These are phyloP conservation scores for Hemiprocne comata DNA, from an alignment of 2,113 vertebrate species.

Conservation along the genomic window DNA sequence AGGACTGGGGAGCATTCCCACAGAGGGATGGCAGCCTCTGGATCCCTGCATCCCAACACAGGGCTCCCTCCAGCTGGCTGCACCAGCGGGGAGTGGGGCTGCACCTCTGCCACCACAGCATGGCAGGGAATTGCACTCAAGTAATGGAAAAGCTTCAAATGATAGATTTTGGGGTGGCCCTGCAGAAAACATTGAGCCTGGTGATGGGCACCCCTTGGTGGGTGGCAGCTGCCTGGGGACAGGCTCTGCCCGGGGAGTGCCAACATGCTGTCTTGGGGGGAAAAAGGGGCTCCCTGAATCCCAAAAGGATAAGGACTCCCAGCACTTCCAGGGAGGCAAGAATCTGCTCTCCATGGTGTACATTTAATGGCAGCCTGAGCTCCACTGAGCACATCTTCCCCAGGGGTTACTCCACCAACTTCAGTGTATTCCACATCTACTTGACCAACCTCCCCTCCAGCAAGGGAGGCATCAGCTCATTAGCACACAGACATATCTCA, in stretches of 20 bases:
- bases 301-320: not conserved
- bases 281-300: not conserved
- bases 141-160: not conserved
- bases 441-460: conserved; percentile 25
- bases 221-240: not conserved
- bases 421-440: not conserved
- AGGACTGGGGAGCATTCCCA: not conserved
- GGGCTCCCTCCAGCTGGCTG: too few species aligned
- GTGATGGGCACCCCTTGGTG: accelerated
- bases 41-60: too few species aligned
- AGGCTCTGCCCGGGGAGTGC: not conserved
- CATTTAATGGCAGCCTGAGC: not conserved
- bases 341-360: not conserved
- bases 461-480: conserved; percentile 14
- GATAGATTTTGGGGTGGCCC: accelerated
- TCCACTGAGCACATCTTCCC: not conserved
- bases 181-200: not conserved
- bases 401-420: not conserved
- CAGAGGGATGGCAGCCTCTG: too few species aligned
- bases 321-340: not conserved
- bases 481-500: conserved; percentile 38
- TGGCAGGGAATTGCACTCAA: accelerated
- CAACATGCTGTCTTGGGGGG: not conserved
- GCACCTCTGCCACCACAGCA: not conserved
- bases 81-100: not conserved